These are phyloP conservation scores for Hystrix cristata DNA, from an alignment of 2,113 vertebrate species.

Conservation along the genomic window DNA sequence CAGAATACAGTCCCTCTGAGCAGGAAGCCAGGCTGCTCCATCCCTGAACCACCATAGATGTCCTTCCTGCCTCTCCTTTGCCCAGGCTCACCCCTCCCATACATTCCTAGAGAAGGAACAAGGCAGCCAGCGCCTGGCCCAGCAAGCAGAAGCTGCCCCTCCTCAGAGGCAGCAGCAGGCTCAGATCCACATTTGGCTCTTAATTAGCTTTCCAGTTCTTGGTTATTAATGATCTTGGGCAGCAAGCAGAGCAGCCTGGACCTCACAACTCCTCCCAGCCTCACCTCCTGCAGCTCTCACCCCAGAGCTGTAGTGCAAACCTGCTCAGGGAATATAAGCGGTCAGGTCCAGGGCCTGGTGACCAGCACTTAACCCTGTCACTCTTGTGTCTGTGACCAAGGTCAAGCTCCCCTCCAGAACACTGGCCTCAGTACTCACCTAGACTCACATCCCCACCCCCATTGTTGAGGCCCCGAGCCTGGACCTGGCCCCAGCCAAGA, in stretches of 20 bases:
- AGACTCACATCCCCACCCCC: neutral
- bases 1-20: no score
- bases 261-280: neutral
- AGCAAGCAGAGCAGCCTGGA: neutral
- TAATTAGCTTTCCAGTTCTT: slow-evolving; percentile 73
- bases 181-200: slow-evolving; percentile 40
- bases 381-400: neutral
- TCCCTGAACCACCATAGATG: neutral
- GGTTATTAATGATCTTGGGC: slow-evolving; percentile 75
- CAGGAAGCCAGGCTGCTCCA: neutral
- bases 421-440: neutral
- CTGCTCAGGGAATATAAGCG: neutral
- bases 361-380: neutral
- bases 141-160: neutral
- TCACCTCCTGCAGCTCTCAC: neutral
- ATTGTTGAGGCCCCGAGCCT: neutral
- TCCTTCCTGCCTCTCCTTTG: neutral
- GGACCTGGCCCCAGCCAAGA: neutral
- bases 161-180: slow-evolving; percentile 51
- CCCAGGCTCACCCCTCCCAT: neutral
- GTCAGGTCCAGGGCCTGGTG: neutral
- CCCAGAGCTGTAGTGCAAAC: neutral
- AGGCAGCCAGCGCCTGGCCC: neutral
- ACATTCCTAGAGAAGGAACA: slow-evolving; percentile 35
- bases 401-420: neutral